Evolutionary conservation across 2,888 invertebrate species (phyloP), one percentile per base, ranked within the genome.

Genomic region (Malthinus seriepunctatus): DNA sequence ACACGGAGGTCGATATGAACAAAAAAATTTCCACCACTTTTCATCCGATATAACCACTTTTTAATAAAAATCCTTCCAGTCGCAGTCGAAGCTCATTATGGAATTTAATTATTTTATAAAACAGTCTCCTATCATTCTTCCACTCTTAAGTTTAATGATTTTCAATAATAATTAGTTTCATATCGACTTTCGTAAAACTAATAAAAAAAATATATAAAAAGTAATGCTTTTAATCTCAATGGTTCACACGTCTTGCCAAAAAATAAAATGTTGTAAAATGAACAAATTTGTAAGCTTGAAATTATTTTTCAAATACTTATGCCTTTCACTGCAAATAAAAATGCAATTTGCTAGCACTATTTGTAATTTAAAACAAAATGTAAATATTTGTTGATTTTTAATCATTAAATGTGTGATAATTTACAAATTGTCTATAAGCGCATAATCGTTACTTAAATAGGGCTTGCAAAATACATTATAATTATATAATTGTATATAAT

Each of bases 341-440:
- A 72, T 57, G 54, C 61, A 57, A 54, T 73, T 71, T 72, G 73
- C 74, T 69, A 74, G 74, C 76, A 76, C 76, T 75, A 74, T 75
- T 75, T 64, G 50, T 55, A 42, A 58, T 50, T 62, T 42, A 42
- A 15, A 53, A 52, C 51, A 56, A 59, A 48, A 14, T 59, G 54
- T 60, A 54, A 42, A 56, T 63, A 54, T 48, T 64, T 56, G 51
- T 56, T 51, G 44, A 49, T 62, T 59, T 49, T 44, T 39, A 60
- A 53, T 48, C 51, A 56, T 46, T 49, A 51, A 54, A 48, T 56
- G 49, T 56, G 45, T 56, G 46, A 47, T 55, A 44, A 14, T 56
- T 62, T 50, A 53, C 34, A 32, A 53, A 38, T 60, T 49, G 51
- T 52, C 55, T 60, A 52, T 59, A 54, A 51, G 46, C 54, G 51